Percentiles rank a stretch among this genome's conserved stretches.
Conservation (phyloP, 2,113 vertebrate species). For the Ailurus styani region DNA sequence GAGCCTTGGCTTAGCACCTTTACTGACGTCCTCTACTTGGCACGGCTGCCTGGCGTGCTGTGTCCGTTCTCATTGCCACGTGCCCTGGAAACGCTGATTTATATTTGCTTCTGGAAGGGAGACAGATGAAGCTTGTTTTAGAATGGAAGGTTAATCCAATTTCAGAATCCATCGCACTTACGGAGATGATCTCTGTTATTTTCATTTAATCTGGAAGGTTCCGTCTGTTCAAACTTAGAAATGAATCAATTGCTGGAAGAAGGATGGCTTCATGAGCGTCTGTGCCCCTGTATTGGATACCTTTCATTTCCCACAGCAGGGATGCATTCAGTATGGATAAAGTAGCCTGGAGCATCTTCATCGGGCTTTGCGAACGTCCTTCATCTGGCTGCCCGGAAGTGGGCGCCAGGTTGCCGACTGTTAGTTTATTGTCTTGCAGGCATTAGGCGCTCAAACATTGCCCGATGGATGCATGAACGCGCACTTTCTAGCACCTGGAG, state of each 20-base stretch:
- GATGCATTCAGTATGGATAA: neutral
- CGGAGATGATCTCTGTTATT: neutral
- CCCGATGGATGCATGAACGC: neutral
- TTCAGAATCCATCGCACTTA: neutral
- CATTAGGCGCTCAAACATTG: neutral
- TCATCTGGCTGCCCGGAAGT: neutral
- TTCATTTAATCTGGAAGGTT: neutral
- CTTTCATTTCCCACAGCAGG: neutral
- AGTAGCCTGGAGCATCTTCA: neutral
- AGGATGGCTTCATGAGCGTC: neutral
- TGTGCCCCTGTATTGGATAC: neutral
- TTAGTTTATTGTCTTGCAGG: neutral
- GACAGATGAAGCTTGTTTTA: constrained; percentile 32
- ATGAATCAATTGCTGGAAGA: neutral
- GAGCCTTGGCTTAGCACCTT: neutral
- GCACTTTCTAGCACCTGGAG: neutral
- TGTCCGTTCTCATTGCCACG: neutral
- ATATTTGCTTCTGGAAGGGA: constrained; percentile 11
- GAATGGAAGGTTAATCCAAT: constrained; percentile 8
- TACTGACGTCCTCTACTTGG: neutral
- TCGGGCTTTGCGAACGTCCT: neutral
- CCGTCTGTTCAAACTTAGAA: neutral
- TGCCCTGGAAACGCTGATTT: neutral
- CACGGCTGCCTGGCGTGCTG: neutral
- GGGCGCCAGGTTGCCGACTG: neutral